These are phyloP conservation scores for Platyrinchus mystaceus DNA, from an alignment of 2,797 vertebrate genomes.

Conservation along the genomic window DNA sequence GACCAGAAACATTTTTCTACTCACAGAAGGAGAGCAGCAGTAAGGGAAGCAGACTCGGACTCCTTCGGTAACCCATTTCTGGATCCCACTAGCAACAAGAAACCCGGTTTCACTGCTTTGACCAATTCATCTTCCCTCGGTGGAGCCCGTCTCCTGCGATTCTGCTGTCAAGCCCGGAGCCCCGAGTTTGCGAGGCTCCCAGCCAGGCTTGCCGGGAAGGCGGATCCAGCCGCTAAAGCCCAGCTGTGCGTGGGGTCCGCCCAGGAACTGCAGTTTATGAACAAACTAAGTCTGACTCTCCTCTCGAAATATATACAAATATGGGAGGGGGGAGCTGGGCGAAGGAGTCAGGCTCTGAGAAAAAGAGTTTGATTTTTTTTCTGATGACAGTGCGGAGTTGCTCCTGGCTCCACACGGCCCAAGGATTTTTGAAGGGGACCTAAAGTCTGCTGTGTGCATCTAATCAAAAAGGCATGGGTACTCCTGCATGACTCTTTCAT, in stretches of 20 bases:
- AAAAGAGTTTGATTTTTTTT: background rate
- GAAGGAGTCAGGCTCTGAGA: constrained; percentile 14
- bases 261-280: constrained; percentile 78
- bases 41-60: constrained; percentile 26
- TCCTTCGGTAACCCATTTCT: constrained; percentile 60
- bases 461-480: constrained; percentile 28
- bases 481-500: background rate
- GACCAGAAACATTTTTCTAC: constrained; percentile 44
- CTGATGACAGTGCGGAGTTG: background rate
- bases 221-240: constrained; percentile 86
- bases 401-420: background rate
- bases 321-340: constrained; percentile 25
- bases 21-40: constrained; percentile 68
- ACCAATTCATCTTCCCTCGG: constrained; percentile 18
- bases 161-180: constrained; percentile 36
- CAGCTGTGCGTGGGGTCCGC: constrained; percentile 86
- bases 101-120: constrained; percentile 14
- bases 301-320: constrained; percentile 59
- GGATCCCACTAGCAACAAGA: background rate
- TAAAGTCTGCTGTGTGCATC: background rate
- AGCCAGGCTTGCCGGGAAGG: constrained; percentile 61
- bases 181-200: constrained; percentile 41
- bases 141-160: background rate
- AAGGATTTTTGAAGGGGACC: background rate
- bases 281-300: constrained; percentile 52